A percentile compares a stretch with the other conserved stretches of the same genome.
These are phyloP conservation scores for Cyanoramphus novaezelandiae DNA, from an alignment of 2,113 vertebrate species.

Conservation along the genomic window DNA sequence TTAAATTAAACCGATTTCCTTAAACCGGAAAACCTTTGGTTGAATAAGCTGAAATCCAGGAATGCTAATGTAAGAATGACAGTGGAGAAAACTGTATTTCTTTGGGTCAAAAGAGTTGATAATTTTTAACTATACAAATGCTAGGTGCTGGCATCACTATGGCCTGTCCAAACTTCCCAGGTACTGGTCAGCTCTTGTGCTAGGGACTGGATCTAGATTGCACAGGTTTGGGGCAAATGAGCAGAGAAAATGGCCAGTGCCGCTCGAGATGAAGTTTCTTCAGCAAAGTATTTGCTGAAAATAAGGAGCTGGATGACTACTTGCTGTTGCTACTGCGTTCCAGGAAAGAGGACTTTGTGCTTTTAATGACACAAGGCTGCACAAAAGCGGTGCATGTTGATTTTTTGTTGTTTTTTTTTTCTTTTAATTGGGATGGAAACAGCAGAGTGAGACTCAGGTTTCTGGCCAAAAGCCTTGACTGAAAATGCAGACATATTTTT, in stretches of 20 bases:
- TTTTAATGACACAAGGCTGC: background rate
- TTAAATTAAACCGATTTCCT: background rate
- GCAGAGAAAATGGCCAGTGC: background rate
- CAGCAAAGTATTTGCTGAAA: background rate
- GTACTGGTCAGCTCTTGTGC: background rate
- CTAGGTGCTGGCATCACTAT: background rate
- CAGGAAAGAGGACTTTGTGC: background rate
- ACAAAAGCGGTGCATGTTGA: no score
- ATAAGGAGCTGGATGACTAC: background rate
- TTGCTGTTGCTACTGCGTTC: background rate
- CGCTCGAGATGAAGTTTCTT: accelerated
- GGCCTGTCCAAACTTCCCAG: accelerated
- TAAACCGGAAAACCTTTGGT: background rate
- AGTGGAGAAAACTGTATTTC: background rate
- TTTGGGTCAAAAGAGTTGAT: background rate
- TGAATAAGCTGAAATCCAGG: background rate
- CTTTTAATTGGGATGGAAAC: background rate
- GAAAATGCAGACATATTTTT: background rate
- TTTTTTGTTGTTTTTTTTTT: background rate
- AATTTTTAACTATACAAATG: background rate
- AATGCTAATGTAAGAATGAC: background rate
- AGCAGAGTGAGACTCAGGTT: background rate
- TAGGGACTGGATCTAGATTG: background rate
- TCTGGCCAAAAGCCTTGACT: background rate
- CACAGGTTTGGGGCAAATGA: background rate